phyloP scores from a whole-genome alignment of 2,113 vertebrate genomes.

The Hystrix cristata region DNA sequence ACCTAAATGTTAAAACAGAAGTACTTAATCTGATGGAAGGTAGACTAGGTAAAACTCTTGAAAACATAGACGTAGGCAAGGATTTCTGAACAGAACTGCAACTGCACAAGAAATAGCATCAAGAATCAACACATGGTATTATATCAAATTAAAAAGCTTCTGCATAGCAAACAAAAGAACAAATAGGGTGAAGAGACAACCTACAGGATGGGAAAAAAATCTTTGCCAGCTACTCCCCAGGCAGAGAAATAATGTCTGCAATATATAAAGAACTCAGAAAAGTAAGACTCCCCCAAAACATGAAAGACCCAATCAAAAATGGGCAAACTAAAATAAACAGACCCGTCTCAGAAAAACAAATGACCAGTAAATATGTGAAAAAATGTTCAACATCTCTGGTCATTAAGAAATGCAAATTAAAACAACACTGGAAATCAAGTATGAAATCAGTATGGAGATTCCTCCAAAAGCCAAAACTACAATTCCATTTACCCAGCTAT shows the following conservation, averaged over 20 bases:
- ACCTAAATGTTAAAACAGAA: not conserved
- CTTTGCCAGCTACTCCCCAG: not conserved
- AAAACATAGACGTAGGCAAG: not conserved
- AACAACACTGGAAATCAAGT: not conserved
- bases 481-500: not conserved
- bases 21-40: not conserved
- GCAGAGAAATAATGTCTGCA: not conserved
- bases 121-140: not conserved
- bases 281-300: not conserved
- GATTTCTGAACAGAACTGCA: not conserved
- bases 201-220: not conserved
- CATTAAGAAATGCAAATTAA: not conserved
- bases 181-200: not conserved
- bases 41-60: not conserved
- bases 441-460: not conserved
- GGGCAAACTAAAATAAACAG: not conserved
- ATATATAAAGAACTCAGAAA: not conserved
- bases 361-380: not conserved
- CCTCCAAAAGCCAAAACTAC: not conserved
- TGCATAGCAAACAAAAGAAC: not conserved
- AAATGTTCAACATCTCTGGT: not conserved
- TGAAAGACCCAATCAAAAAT: not conserved
- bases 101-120: not conserved
- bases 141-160: not conserved
- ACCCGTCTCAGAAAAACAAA: not conserved